Conservation (phyloP, 2,113 vertebrate genomes). For the Eulemur macaco region DNA sequence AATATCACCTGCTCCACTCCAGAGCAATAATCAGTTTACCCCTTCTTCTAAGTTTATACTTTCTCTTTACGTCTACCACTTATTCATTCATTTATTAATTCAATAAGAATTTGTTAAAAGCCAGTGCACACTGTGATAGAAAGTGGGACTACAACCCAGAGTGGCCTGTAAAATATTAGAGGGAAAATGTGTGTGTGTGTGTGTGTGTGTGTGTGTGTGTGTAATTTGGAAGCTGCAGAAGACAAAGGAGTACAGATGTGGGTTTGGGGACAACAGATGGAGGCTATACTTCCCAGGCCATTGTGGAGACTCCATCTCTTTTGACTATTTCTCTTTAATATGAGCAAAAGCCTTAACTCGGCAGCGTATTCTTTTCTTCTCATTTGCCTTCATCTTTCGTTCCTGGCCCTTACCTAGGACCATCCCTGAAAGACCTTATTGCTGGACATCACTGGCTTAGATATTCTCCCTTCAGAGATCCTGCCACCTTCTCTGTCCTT, state of each 20-base stretch:
- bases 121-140: not conserved
- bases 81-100: not conserved
- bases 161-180: not conserved
- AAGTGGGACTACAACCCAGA: not conserved
- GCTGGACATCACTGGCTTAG: not conserved
- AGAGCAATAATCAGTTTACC: not conserved
- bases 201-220: not conserved
- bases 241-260: not conserved
- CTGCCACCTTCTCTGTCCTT: not conserved
- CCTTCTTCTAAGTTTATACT: not conserved
- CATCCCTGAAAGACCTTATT: not conserved
- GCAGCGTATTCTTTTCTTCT: not conserved
- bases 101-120: not conserved
- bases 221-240: not conserved
- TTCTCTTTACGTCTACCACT: not conserved
- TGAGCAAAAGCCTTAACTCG: not conserved
- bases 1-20: not conserved
- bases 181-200: accelerated
- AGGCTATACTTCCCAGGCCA: not conserved
- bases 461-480: not conserved
- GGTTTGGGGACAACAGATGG: not conserved
- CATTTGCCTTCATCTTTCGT: not conserved
- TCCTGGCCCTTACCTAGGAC: not conserved
- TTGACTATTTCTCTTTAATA: not conserved
- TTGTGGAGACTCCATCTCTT: not conserved